Base-by-base conservation (phyloP, 2,888 invertebrate species). In the Lordiphosa andalusiaca region DNA sequence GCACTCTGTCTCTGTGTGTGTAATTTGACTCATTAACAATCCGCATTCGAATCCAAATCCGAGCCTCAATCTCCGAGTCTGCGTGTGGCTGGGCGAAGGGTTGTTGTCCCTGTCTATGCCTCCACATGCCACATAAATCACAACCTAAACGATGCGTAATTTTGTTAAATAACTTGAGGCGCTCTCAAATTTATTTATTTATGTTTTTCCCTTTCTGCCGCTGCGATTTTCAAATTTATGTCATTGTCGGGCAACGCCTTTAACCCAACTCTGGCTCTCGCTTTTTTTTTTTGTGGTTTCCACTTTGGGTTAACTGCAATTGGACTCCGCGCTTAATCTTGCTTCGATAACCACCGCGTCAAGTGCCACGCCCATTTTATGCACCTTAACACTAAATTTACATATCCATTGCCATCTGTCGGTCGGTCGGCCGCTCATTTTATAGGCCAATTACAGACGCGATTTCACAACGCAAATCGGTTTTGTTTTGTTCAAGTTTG, bases 11-110 rank as follows among this genome's bases (percentile, higher is more conserved):
- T 53, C 44, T 60, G 56, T 70, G 55, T 70, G 55, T 74, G 86
- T 87, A 86, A 86, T 86, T 84, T 78, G 88, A 86, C 83, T 87
- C 86, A 87, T 87, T 85, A 86, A 86, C 85, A 86, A 76, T 81
- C 59, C 73, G 54, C 63, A 64, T 42, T 61, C 52, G 39, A 64
- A 72, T 76, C 50, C 69, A 42, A 72, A 74, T 55, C 71, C 61
- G 53, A 73, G 67, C 50, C 67, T 73, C 53, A 62, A 54, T 60
- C 58, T 68, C 50, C 48, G 44, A 40, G 16, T 16, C 13, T 55
- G 53, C 62, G 67, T 66, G 71, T 77, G 63, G 58, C 73, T 46
- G 54, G 52, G 42, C 65, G 81, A 83, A 76, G 75, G 82, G 82
- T 77, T 76, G 63, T 44, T 72, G 60, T 39, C 67, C 67, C 50